A percentile compares a stretch with the other conserved stretches of the same genome.
Conservation (phyloP, 2,113 vertebrate genomes). For the Ploceus nigricollis region DNA sequence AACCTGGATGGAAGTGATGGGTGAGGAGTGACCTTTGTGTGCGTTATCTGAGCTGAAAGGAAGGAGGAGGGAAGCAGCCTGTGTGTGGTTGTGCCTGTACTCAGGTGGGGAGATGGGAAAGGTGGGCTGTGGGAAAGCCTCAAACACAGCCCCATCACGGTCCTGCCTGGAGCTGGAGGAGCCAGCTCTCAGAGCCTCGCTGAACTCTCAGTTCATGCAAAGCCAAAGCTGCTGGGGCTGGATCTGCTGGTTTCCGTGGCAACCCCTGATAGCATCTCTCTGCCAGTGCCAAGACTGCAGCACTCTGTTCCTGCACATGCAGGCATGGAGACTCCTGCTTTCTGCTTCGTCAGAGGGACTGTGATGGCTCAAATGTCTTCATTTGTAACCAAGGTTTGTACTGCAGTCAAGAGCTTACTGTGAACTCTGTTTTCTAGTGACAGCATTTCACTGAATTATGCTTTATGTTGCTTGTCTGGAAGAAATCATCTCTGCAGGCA, state of each 20-base stretch:
- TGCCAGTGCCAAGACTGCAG: conserved; percentile 11
- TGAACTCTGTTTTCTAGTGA: background rate
- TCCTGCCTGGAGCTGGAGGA: background rate
- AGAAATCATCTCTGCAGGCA: background rate
- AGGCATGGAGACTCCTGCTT: background rate
- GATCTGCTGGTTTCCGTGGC: background rate
- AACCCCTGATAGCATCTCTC: conserved; percentile 16
- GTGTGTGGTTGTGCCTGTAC: background rate
- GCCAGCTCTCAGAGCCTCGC: background rate
- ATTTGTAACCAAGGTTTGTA: background rate
- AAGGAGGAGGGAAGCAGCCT: background rate
- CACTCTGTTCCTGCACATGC: background rate
- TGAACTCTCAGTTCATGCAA: conserved; percentile 2
- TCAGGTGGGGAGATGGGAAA: rapidly evolving
- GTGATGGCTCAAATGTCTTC: background rate
- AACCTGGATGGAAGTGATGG: background rate
- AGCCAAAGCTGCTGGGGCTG: conserved; percentile 40
- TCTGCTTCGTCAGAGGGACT: background rate
- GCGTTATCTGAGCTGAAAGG: background rate
- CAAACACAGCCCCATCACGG: background rate
- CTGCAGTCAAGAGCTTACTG: background rate
- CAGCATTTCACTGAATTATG: background rate
- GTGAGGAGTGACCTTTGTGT: background rate
- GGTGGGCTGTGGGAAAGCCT: background rate
- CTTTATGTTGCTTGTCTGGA: background rate